Evolutionary conservation across 2,888 invertebrate genomes (phyloP).

Genomic region (Poecilobothrus nobilitatus): DNA sequence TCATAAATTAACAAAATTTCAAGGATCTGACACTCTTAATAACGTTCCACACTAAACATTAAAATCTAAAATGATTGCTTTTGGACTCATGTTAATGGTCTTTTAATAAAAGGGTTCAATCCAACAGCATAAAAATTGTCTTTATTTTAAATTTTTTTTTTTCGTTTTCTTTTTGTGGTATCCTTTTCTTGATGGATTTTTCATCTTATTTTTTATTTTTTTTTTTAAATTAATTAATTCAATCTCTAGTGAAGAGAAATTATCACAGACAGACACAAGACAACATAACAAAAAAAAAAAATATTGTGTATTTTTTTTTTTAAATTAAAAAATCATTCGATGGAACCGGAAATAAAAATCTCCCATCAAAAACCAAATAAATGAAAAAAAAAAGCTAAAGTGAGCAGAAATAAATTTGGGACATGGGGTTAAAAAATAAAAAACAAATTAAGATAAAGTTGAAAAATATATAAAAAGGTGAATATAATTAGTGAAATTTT

Average conservation of each 20-base stretch:
- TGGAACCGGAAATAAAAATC: conserved; percentile 2
- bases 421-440: too few relatives aligned
- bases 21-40: not conserved
- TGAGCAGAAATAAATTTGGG: too few relatives aligned
- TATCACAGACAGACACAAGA: not conserved
- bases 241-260: not conserved
- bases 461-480: too few relatives aligned
- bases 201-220: not conserved
- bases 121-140: not conserved
- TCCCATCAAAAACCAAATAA: not conserved
- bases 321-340: not conserved
- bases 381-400: not conserved
- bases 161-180: not conserved
- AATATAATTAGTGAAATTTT: too few relatives aligned
- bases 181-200: too few relatives aligned
- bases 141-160: not conserved
- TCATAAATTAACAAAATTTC: conserved; percentile 6
- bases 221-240: not conserved
- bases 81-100: not conserved
- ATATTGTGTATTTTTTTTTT: not conserved
- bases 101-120: not conserved
- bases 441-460: too few relatives aligned
- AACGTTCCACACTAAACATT: not conserved
- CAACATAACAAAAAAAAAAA: not conserved
- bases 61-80: not conserved